phyloP scores from a whole-genome alignment of 1,140 invertebrate species.

The Euglossa dilemma region DNA sequence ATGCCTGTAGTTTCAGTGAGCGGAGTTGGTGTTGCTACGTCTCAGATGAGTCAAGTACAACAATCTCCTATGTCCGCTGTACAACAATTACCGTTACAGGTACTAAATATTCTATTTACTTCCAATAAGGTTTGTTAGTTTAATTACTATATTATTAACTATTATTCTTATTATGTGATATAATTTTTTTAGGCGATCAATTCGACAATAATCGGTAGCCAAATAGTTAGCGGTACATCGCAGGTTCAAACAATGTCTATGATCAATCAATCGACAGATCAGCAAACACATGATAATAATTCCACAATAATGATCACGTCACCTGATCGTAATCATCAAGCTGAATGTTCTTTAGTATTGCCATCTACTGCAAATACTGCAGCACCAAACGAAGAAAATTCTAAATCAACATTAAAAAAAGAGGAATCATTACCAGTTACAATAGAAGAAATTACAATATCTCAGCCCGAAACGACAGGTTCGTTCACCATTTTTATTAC shows the following conservation, averaged over 20 bases:
- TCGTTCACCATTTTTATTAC: background rate
- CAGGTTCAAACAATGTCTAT: slow-evolving; percentile 75
- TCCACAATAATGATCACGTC: slow-evolving; percentile 67
- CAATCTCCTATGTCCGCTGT: slow-evolving; percentile 80
- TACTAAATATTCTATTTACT: slow-evolving; percentile 52
- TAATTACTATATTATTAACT: background rate
- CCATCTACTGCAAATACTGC: slow-evolving; percentile 59
- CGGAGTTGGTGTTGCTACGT: slow-evolving; percentile 72
- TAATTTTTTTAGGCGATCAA: slow-evolving; percentile 66
- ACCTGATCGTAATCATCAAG: slow-evolving; percentile 66
- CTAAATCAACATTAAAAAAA: slow-evolving; percentile 65
- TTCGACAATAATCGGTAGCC: slow-evolving; percentile 77
- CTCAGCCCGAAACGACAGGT: slow-evolving; percentile 58
- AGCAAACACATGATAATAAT: slow-evolving; percentile 65
- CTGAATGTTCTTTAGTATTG: slow-evolving; percentile 69
- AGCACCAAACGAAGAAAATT: slow-evolving; percentile 60
- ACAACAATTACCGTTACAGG: slow-evolving; percentile 81
- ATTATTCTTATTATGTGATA: background rate
- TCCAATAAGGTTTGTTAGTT: slow-evolving; percentile 29
- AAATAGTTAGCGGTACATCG: slow-evolving; percentile 74
- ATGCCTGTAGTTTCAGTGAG: slow-evolving; percentile 84
- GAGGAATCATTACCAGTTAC: slow-evolving; percentile 58
- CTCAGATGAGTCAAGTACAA: slow-evolving; percentile 80
- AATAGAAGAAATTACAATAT: slow-evolving; percentile 35
- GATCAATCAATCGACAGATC: slow-evolving; percentile 63